Evolutionary conservation across 2,888 invertebrate species (phyloP), one percentile per base, ranked within the genome.

Genomic region (Apotomis turbidana): DNA sequence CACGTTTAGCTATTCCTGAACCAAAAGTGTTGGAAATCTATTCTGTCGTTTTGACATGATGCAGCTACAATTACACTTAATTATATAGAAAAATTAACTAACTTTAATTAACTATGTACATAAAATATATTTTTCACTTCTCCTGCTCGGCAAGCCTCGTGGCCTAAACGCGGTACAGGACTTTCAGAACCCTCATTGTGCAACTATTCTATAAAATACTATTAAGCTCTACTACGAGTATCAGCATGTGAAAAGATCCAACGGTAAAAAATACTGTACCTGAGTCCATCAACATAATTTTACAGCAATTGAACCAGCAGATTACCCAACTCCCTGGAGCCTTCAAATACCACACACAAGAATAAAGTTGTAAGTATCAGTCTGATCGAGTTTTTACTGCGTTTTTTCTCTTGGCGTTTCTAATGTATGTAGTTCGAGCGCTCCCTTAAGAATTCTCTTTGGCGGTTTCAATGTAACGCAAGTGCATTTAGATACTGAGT

Each of bases 381-480:
- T 52, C 52, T 5, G 13, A 49, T 9, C 8, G 2, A 13, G 38
- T 0, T 52, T 9, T 52, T 49, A 54, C 52, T 52, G 13, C 63
- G 27, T 12, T 63, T 63, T 13, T 6, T n/a, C 36, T n/a, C 10
- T 52, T 15, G 13, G 13, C 41, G 9, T 13, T 60, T 12, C 54
- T 38, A 15, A 57, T 41, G 67, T 67, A 69, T 62, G 62, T 64
- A 71, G 59, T 54, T 71, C 54, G 64, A 60, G 58, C 38, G 57
- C 10, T 41, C 64, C 60, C 67, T 76, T 58, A 75, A 67, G 68
- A 60, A 74, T 76, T 76, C 76, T 69, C 74, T 75, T 75, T 76
- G 63, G 69, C 36, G 70, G 60, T 72, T 66, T 13, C 62, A 15
- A 49, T n/a, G 61, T 75, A 73, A 75, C 69, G 75, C 74, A 75